Conservation (phyloP, 2,113 vertebrate genomes). For the Scolopax mira region DNA sequence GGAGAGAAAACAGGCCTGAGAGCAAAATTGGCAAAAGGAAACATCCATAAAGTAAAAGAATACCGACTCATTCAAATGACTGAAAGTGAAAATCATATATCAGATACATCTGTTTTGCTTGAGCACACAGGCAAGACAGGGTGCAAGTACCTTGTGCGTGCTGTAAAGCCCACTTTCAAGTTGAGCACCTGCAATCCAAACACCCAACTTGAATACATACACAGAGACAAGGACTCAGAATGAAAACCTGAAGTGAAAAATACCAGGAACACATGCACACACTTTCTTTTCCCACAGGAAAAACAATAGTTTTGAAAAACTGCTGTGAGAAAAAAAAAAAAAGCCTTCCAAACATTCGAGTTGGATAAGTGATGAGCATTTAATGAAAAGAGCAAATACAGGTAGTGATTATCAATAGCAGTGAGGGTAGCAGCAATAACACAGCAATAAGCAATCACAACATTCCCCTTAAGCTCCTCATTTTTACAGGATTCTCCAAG, state of each 20-base stretch:
- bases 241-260: neutral
- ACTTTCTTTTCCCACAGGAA: neutral
- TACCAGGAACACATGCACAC: neutral
- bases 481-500: neutral
- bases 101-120: neutral
- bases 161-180: neutral
- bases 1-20: neutral
- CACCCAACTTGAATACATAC: neutral
- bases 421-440: neutral
- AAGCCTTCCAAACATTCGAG: neutral
- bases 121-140: neutral
- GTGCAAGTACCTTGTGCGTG: neutral
- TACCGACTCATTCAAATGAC: neutral
- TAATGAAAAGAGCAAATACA: neutral
- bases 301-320: neutral
- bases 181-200: neutral
- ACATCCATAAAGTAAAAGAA: neutral
- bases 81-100: neutral
- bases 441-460: neutral
- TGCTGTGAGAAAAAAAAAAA: neutral
- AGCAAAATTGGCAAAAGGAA: neutral
- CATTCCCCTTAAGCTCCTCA: neutral
- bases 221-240: neutral
- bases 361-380: neutral
- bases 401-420: neutral